phyloP scores from a whole-genome alignment of 2,888 invertebrate genomes.

The Ischnura elegans region DNA sequence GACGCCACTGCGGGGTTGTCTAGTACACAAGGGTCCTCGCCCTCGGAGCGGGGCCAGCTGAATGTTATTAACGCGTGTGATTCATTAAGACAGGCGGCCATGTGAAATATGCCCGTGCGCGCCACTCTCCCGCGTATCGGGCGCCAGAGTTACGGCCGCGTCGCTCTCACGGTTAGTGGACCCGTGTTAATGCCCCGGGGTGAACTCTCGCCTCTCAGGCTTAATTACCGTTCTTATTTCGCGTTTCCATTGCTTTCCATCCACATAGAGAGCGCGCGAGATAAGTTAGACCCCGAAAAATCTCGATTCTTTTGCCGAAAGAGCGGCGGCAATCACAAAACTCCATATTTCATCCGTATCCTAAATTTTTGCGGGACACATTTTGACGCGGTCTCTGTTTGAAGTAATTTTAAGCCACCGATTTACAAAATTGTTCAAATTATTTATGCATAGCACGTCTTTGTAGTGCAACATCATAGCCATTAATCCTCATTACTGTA shows the following conservation, averaged over 20 bases:
- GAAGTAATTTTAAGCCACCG: no score
- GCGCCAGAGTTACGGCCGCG: neutral
- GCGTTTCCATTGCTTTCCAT: neutral
- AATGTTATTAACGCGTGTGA: slow-evolving; percentile 30
- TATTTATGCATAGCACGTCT: no score
- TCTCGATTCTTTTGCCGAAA: neutral
- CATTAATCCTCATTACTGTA: no score
- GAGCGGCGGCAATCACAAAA: no score
- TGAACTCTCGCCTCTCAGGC: neutral
- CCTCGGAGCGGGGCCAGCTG: neutral
- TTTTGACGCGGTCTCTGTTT: no score
- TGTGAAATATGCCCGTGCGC: slow-evolving; percentile 11
- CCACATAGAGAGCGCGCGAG: neutral
- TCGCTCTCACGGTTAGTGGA: neutral
- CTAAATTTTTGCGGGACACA: no score
- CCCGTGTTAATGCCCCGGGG: neutral
- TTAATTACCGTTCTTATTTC: slow-evolving; percentile 8
- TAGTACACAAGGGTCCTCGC: neutral
- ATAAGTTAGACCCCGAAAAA: neutral
- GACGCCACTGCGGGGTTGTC: neutral
- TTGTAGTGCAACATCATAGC: no score
- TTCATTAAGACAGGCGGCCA: slow-evolving; percentile 27
- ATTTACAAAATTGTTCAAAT: no score
- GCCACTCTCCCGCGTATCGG: neutral
- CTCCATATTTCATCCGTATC: no score